Base-by-base conservation (phyloP, 2,888 invertebrate species). In the Pseudococcus jackbeardsleyi region DNA sequence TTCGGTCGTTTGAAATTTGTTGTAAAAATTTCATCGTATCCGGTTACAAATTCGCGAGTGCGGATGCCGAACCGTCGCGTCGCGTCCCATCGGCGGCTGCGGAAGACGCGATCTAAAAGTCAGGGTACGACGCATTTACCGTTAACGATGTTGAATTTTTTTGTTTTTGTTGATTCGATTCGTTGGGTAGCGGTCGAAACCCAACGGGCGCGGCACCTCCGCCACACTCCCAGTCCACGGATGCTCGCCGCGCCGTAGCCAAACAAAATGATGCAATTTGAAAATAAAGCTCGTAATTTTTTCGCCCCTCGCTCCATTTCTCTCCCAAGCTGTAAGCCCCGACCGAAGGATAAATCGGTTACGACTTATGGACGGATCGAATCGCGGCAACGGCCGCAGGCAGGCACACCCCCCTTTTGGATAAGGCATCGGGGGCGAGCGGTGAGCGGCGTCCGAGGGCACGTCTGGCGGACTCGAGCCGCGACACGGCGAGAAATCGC, bases 61-160 rank as follows among this genome's bases (percentile, higher is more conserved):
- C n/a, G 64, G n/a, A 64, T 64, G n/a, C n/a, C n/a, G n/a, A n/a
- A n/a, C n/a, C n/a, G n/a, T n/a, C n/a, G n/a, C n/a, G n/a, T n/a
- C n/a, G n/a, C n/a, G n/a, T n/a, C n/a, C n/a, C n/a, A n/a, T n/a
- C n/a, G n/a, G 7, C 64, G 64, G 64, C 6, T 64, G 19, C 64
- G 64, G 64, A 7, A n/a, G 1, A 7, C 64, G n/a, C n/a, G 11
- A 19, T 22, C 64, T 64, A n/a, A n/a, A n/a, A n/a, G n/a, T n/a
- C n/a, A n/a, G n/a, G n/a, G 64, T n/a, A 19, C n/a, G 64, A 22
- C 64, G 64, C 64, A 64, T 64, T 64, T 64, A 64, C 19, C 64
- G 22, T 64, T 19, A 64, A 64, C 64, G 64, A 64, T 11, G 64
- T 64, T 64, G 64, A 64, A 64, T 64, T 64, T 64, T 64, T 64